Base-by-base conservation (phyloP, 2,888 invertebrate species). In the Ophion obscuratus region DNA sequence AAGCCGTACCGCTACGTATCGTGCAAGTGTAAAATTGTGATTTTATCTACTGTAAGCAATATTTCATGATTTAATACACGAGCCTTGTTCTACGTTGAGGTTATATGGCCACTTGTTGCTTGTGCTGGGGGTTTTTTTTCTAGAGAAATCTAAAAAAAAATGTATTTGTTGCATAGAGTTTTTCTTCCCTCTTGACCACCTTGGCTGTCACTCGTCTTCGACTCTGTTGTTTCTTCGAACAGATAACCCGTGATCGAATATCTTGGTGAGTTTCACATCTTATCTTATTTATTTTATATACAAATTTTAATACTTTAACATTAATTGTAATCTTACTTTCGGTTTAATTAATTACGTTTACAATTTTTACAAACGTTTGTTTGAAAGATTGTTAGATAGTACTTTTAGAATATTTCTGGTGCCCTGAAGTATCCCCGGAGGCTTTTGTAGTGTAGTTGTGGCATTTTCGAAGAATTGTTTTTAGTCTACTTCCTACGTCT, bases 181-280 rank as follows among this genome's bases (percentile, higher is more conserved):
- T 68, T 44, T 14, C 44, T 68, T 68, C 44, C 44, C 67, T 68
- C n/a, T 68, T 44, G 44, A 68, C 67, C 67, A 68, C 67, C 67
- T 68, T 44, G 44, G 44, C 10, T 40, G 20, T 44, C 67, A 7
- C 44, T 68, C 20, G 67, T 17, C 67, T 68, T 40, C 67, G 67
- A 40, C 7, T 68, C 20, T 40, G n/a, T 44, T 24, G 67, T 66
- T 66, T 66, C 36, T 20, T 66, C 66, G 66, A 61, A 61, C 20
- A 61, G 24, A 61, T 61, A 61, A 20, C 61, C 20, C 61, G 24
- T 64, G 64, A 68, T 68, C 67, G 44, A 68, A 68, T 68, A 68
- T 68, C 67, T 68, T 68, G 44, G 67, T 68, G 44, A 68, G 67
- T 68, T 68, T 67, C 67, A 14, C 36, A 67, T 67, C 67, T 67